These are phyloP conservation scores for Syrista parreyssii DNA, from an alignment of 2,888 invertebrate genomes.

Conservation along the genomic window DNA sequence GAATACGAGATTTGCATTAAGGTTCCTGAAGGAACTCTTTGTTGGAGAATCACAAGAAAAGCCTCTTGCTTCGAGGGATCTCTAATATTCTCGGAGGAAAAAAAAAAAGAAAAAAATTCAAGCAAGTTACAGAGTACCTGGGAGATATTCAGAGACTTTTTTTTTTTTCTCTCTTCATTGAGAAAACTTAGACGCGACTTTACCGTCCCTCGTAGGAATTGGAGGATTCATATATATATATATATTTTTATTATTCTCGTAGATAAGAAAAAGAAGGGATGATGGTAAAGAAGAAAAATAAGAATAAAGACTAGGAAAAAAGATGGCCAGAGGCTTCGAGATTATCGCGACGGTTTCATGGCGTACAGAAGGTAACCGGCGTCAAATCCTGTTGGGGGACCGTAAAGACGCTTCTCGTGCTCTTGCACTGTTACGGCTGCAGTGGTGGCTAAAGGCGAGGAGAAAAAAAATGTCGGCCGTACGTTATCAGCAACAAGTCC, in stretches of 20 bases:
- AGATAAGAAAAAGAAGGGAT: neutral
- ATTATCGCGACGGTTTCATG: neutral
- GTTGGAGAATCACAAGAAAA: neutral
- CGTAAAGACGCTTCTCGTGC: neutral
- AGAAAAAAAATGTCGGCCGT: neutral
- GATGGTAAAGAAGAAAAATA: neutral
- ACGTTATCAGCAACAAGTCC: slow-evolving; percentile 28
- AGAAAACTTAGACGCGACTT: neutral
- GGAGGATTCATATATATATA: neutral
- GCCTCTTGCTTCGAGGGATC: neutral
- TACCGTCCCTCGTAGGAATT: neutral
- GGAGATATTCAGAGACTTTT: neutral
- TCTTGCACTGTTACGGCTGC: neutral
- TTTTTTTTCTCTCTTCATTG: neutral
- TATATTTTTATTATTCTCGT: neutral
- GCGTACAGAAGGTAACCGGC: neutral
- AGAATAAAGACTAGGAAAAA: neutral
- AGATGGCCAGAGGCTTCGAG: neutral
- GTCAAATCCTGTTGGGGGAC: neutral
- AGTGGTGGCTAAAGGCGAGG: neutral
- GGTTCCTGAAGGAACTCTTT: neutral
- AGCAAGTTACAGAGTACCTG: neutral
- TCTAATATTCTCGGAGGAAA: neutral
- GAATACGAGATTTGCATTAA: neutral
- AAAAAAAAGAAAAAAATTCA: neutral